Conservation (phyloP, 92 coral and sea anemone species). For the Palythoa caribaeorum region DNA sequence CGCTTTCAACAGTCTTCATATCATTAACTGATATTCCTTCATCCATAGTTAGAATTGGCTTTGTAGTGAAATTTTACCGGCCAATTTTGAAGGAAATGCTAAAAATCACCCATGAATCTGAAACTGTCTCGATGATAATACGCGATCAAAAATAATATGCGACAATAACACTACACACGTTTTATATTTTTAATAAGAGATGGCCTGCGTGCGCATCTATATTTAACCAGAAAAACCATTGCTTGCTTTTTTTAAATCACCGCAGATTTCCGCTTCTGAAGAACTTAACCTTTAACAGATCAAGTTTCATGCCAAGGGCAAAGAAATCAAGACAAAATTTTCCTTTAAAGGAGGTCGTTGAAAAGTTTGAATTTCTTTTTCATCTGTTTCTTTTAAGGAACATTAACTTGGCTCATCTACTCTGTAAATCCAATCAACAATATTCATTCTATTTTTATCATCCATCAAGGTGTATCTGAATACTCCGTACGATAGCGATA, state of each 20-base stretch:
- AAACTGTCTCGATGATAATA: conserved; percentile 11
- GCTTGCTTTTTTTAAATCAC: neutral
- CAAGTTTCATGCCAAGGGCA: neutral
- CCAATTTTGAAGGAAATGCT: neutral
- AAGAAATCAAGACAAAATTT: neutral
- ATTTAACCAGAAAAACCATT: conserved; percentile 25
- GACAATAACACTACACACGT: neutral
- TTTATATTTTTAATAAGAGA: conserved; percentile 14
- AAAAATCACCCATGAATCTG: neutral
- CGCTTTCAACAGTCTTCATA: conserved; percentile 40
- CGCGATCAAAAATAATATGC: neutral
- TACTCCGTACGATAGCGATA: no score
- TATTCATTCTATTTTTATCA: no score
- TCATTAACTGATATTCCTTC: conserved; percentile 32
- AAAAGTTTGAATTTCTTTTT: neutral
- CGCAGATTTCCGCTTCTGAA: conserved; percentile 29
- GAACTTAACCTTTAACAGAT: neutral
- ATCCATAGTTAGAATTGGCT: conserved; percentile 1
- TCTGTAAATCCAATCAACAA: no score
- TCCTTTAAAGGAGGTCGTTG: neutral
- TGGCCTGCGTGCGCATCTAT: conserved; percentile 31
- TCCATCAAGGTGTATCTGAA: no score
- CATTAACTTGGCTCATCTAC: neutral
- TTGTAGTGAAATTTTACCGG: neutral
- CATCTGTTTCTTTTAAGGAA: neutral